Base-by-base conservation (phyloP, 2,113 vertebrate genomes). In the Alligator sinensis region DNA sequence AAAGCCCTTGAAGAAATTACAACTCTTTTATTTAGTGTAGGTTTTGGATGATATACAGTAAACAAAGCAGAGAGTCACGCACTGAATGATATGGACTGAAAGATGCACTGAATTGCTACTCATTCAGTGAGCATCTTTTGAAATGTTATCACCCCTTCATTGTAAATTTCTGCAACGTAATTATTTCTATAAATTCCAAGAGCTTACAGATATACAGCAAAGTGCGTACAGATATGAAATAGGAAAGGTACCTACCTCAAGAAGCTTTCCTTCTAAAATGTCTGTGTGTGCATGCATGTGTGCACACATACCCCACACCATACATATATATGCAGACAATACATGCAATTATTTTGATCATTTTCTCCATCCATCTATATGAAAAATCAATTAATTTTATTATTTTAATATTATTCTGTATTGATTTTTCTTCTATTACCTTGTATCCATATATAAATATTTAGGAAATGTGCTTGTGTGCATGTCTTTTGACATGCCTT, bases 111-210 rank as follows among this genome's bases (percentile, higher is more conserved):
- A 59, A 72, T 9, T 57, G 10, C 22, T 82, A 63, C 1, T 12
- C 80, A 1, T 78, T 90, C 94, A 25, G 15, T 54, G 68, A 81
- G 54, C 87, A 30, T 3, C 22, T 85, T 93, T 90, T 72, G 17
- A 17, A 58, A 22, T 27, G 86, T 85, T 55, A 83, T n/a, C 19
- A 17, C 47, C 82, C 86, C n/a, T 70, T 14, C 86, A 68, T 11
- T 0, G 0, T 1, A 30, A 25, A 11, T 59, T 63, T 77, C 84
- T 80, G 82, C 34, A 38, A 5, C 30, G 14, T 34, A 77, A 81
- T 19, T 34, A 6, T 30, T 61, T 82, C 28, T 55, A 59, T 3
- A 66, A 19, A 80, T 38, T 55, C n/a, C 83, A 92, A 66, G 15
- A 28, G 91, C 10, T 5, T 3, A 11, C 10, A 82, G 79, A 94